Evolutionary conservation across 2,888 invertebrate genomes (phyloP).

Genomic region (Dendrolimus pini): DNA sequence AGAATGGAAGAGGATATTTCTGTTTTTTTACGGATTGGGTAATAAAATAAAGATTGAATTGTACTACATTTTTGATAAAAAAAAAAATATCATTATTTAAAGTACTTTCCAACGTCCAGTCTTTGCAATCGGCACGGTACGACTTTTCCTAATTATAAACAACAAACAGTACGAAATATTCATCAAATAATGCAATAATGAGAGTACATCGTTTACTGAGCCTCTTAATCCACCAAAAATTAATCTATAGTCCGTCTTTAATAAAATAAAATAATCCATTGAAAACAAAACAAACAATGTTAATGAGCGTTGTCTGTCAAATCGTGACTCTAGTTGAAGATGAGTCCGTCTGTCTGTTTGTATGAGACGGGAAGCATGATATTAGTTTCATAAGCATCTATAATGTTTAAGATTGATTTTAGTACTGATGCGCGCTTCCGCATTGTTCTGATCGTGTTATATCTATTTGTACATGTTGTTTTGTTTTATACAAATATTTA

Average conservation of each 20-base stretch:
- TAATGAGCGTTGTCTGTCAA: slow-evolving; percentile 58
- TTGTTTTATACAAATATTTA: slow-evolving; percentile 19
- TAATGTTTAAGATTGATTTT: slow-evolving; percentile 56
- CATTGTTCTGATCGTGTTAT: slow-evolving; percentile 38
- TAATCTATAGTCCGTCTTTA: neutral
- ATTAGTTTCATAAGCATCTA: slow-evolving; percentile 64
- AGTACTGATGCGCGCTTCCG: slow-evolving; percentile 69
- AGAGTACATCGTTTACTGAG: too few relatives aligned
- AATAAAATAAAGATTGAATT: too few relatives aligned
- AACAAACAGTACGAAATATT: too few relatives aligned
- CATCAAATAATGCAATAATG: too few relatives aligned
- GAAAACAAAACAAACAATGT: slow-evolving; percentile 57
- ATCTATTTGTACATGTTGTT: slow-evolving; percentile 29
- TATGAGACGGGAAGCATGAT: slow-evolving; percentile 25
- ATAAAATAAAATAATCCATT: slow-evolving; percentile 34
- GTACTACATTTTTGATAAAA: too few relatives aligned
- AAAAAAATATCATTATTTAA: too few relatives aligned
- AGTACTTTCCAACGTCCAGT: too few relatives aligned
- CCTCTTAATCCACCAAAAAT: too few relatives aligned
- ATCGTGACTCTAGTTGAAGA: slow-evolving; percentile 26
- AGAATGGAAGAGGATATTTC: too few relatives aligned
- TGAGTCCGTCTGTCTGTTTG: neutral
- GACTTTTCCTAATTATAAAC: too few relatives aligned
- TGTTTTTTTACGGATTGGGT: too few relatives aligned
- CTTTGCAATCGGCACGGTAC: too few relatives aligned